phyloP scores from a whole-genome alignment of 2,797 vertebrate genomes.

The Falco berigora region DNA sequence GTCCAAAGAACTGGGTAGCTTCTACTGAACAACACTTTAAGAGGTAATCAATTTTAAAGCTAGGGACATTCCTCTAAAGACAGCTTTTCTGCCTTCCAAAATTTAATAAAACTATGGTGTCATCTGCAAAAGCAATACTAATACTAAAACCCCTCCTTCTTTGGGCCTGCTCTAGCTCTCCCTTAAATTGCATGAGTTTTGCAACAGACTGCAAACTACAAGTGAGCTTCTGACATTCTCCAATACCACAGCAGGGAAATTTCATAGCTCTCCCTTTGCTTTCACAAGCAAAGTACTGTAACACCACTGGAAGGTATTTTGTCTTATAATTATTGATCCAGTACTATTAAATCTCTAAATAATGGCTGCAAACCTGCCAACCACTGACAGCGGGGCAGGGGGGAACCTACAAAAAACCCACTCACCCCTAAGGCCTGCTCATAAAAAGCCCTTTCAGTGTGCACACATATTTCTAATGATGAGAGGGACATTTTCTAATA shows the following conservation, averaged over 20 bases:
- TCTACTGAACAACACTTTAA: background rate
- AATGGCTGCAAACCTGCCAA: slow-evolving; percentile 39
- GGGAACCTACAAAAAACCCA: background rate
- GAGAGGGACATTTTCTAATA: background rate
- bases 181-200: background rate
- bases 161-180: background rate
- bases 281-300: background rate
- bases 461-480: background rate
- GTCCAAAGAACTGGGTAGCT: background rate
- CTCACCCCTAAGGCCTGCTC: background rate
- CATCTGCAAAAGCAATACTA: background rate
- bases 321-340: slow-evolving; percentile 27
- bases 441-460: slow-evolving; percentile 10
- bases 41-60: background rate
- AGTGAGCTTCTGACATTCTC: background rate
- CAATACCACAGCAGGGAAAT: background rate
- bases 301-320: background rate
- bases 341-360: slow-evolving; percentile 21
- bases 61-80: background rate
- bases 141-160: background rate
- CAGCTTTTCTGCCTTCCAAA: background rate
- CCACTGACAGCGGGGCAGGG: background rate
- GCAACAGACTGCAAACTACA: background rate
- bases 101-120: background rate
- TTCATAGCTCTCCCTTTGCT: background rate